These are phyloP conservation scores for Gymnosoma rotundatum DNA, from an alignment of 2,888 invertebrate species.

Conservation along the genomic window DNA sequence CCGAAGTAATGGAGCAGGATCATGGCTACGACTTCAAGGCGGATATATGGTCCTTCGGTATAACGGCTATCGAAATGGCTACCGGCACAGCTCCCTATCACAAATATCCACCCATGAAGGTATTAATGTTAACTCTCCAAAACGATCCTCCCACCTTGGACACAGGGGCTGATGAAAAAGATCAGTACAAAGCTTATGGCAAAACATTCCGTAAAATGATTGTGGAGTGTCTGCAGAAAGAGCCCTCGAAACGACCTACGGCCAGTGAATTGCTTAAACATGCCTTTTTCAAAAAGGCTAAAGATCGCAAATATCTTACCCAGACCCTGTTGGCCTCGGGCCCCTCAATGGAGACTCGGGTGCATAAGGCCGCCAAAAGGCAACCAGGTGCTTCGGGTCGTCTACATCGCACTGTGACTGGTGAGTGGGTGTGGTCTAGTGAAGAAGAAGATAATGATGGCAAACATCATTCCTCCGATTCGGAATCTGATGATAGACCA, in stretches of 20 bases:
- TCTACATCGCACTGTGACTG: conserved; percentile 95
- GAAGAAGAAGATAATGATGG: conserved; percentile 91
- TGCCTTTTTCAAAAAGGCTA: conserved; percentile 98
- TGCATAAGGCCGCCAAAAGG: conserved; percentile 91
- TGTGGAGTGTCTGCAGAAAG: conserved; percentile 97
- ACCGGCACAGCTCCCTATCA: conserved; percentile 99
- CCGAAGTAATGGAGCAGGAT: conserved; percentile 99
- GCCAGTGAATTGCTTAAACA: conserved; percentile 98
- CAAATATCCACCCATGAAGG: conserved; percentile 99
- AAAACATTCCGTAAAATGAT: conserved; percentile 99
- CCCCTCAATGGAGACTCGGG: conserved; percentile 94
- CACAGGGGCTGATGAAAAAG: conserved; percentile 96
- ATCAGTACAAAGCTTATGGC: conserved; percentile 98
- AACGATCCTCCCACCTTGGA: conserved; percentile 99
- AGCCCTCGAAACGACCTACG: conserved; percentile 95
- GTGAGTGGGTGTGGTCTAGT: conserved; percentile 99
- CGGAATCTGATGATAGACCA: conserved; percentile 84
- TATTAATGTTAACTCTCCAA: conserved; percentile 98
- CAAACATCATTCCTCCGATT: conserved; percentile 83
- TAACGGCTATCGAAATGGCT: conserved; percentile 98
- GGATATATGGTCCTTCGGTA: conserved; percentile 90
- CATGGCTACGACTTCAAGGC: conserved; percentile 99
- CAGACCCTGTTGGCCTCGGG: conserved; percentile 93
- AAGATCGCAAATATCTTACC: conserved; percentile 94
- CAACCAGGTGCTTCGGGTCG: conserved; percentile 94